Conservation (phyloP, 2,888 invertebrate species). For the Rhyacophila evoluta region DNA sequence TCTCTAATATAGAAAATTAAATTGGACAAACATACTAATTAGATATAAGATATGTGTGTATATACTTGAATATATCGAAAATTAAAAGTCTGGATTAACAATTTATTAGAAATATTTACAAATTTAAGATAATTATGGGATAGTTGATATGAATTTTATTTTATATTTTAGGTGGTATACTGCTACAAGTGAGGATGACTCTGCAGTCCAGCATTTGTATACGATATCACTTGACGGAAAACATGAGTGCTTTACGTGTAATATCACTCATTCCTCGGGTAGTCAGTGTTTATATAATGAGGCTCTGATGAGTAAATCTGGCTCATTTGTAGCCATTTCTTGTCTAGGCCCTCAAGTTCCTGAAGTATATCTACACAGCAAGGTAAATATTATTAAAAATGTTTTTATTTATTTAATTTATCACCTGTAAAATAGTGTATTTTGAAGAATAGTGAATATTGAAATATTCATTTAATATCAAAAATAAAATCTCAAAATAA, state of each 20-base stretch:
- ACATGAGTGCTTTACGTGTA: conserved; percentile 83
- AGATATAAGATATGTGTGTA: too few species aligned
- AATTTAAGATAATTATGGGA: too few species aligned
- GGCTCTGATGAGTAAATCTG: conserved; percentile 76
- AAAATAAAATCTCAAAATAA: too few species aligned
- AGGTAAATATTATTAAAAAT: conserved; percentile 62
- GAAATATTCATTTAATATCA: too few species aligned
- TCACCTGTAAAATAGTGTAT: background rate
- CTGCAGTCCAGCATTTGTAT: conserved; percentile 86
- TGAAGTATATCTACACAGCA: conserved; percentile 73
- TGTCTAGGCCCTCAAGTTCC: conserved; percentile 91
- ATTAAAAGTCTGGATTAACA: too few species aligned
- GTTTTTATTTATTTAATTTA: conserved; percentile 17
- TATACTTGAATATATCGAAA: too few species aligned
- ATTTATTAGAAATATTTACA: too few species aligned
- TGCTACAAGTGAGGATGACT: conserved; percentile 81
- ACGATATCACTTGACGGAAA: conserved; percentile 71
- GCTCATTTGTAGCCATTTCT: conserved; percentile 77
- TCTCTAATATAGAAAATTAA: too few species aligned
- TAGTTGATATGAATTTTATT: too few species aligned
- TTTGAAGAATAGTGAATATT: too few species aligned
- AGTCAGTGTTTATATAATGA: conserved; percentile 76
- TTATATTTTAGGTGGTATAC: conserved; percentile 79
- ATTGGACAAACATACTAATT: too few species aligned
- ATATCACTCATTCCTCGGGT: conserved; percentile 67